Base-by-base conservation (phyloP, 2,797 vertebrate genomes). In the Avahi laniger region DNA sequence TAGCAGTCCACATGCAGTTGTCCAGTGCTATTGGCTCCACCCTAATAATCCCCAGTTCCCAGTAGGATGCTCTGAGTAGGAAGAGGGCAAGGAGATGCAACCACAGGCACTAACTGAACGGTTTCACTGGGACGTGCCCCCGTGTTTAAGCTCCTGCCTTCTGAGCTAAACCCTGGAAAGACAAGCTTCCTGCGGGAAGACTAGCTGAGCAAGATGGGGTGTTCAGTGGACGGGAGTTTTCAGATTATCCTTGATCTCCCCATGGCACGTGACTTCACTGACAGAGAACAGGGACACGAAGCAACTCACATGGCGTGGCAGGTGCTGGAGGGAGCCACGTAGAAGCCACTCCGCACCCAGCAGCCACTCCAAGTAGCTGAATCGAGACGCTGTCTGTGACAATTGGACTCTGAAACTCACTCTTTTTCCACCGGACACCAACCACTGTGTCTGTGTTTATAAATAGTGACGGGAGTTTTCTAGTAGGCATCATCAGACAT, bases 1-100 rank as follows among this genome's bases (percentile, higher is more conserved):
- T 0, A 46, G 4, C 26, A 83, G 69, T 17, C n/a, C 12, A 0
- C 2, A 0, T 6, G 75, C 3, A 0, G 20, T 17, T 33, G 6
- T 3, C 8, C 14, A 15, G 2, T 20, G 20, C 38, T 24, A 10
- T 59, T 2, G 18, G 13, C 12, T 43, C 7, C 30, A 0, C 0
- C 0, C 1, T 28, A 3, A 41, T 14, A 33, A 11, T 2, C 43
- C 3, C 13, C 5, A 5, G 1, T 38, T 48, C 61, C 17, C 22
- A 10, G 48, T 17, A 28, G 5, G 76, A 11, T 7, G 17, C 22
- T 38, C 22, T 0, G 0, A 30, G 52, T 1, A 15, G 59, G n/a
- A 50, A 35, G 38, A 70, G 12, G 33, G 15, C 11, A 0, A 28
- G 18, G 18, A 20, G 12, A 5, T 1, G 0, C 0, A 1, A 5